Percentiles rank a stretch among this genome's conserved stretches.
These are phyloP conservation scores for Drosophila cardini DNA, from an alignment of 1,140 invertebrate species.

Conservation along the genomic window DNA sequence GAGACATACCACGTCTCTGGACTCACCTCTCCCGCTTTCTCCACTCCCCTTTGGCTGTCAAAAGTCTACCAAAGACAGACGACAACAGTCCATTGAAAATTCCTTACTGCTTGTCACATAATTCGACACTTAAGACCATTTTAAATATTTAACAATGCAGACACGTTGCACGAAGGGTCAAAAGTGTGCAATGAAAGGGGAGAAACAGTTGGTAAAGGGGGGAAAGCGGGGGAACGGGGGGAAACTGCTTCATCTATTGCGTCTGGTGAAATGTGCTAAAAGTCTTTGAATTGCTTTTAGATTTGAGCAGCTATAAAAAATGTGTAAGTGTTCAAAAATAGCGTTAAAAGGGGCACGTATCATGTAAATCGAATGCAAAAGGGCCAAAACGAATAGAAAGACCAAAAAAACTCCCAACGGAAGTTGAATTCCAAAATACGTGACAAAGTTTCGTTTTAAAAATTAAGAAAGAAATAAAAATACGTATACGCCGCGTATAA, in stretches of 20 bases:
- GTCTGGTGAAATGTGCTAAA: constrained; percentile 15
- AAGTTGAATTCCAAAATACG: constrained; percentile 42
- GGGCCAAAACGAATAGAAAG: not conserved
- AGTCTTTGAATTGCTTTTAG: constrained; percentile 1
- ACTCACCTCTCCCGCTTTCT: not conserved
- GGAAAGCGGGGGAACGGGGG: too few relatives aligned
- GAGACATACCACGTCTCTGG: not conserved
- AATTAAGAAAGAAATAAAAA: constrained; percentile 45
- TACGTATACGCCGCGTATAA: constrained; percentile 47
- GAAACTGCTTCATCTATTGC: not conserved
- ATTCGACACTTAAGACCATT: constrained; percentile 34
- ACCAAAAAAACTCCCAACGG: constrained; percentile 31
- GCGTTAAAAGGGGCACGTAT: constrained; percentile 39
- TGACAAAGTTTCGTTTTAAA: constrained; percentile 34
- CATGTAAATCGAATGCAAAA: constrained; percentile 37
- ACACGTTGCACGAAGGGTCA: constrained; percentile 14
- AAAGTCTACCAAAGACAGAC: constrained; percentile 13
- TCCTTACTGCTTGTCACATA: constrained; percentile 36
- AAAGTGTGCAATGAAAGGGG: not conserved
- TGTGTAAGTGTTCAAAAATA: constrained; percentile 21
- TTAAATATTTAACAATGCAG: constrained; percentile 46
- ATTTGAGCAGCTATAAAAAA: constrained; percentile 23
- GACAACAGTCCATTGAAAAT: constrained; percentile 20
- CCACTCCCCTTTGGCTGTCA: not conserved
- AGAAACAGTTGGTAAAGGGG: too few relatives aligned